Evolutionary conservation across 2,888 invertebrate genomes (phyloP).

Genomic region (Choreutis nemorana): DNA sequence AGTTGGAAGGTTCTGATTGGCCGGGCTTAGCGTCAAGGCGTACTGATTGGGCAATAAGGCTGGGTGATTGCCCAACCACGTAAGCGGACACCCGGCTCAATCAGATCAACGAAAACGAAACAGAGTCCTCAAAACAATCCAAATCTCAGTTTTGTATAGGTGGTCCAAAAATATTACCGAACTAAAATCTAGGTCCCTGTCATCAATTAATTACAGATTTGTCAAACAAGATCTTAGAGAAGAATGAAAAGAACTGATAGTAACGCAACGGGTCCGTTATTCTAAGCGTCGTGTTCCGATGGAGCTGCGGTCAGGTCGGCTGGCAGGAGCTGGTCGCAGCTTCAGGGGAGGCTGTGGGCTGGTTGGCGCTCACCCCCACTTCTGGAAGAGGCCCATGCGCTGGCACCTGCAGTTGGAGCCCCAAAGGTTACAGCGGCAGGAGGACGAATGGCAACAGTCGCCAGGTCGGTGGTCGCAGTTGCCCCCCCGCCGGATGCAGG

Average conservation of each 20-base stretch:
- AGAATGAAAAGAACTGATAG: conserved; percentile 20
- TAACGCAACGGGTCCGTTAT: conserved; percentile 52
- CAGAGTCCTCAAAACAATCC: conserved; percentile 15
- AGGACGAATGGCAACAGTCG: conserved; percentile 86
- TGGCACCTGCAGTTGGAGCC: conserved; percentile 89
- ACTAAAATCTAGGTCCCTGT: conserved; percentile 60
- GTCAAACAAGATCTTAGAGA: conserved; percentile 17
- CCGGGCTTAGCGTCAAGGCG: conserved; percentile 46
- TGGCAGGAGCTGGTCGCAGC: conserved; percentile 44
- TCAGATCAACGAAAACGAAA: conserved; percentile 31
- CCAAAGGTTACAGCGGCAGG: conserved; percentile 90
- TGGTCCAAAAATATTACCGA: conserved; percentile 57
- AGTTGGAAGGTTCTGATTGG: conserved; percentile 41
- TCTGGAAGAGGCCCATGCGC: conserved; percentile 87
- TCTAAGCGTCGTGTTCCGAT: conserved; percentile 41
- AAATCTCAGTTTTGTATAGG: conserved; percentile 39
- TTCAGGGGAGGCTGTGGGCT: conserved; percentile 26
- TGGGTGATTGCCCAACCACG: conserved; percentile 76
- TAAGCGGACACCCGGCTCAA: conserved; percentile 60
- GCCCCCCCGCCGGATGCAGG: conserved; percentile 81
- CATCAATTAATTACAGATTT: conserved; percentile 30
- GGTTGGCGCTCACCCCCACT: conserved; percentile 72
- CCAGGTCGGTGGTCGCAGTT: conserved; percentile 86
- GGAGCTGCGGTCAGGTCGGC: conserved; percentile 55
- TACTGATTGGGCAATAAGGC: conserved; percentile 77